A percentile compares a stretch with the other conserved stretches of the same genome.
Conservation (phyloP, 2,888 invertebrate genomes). For the Agrilus mali region DNA sequence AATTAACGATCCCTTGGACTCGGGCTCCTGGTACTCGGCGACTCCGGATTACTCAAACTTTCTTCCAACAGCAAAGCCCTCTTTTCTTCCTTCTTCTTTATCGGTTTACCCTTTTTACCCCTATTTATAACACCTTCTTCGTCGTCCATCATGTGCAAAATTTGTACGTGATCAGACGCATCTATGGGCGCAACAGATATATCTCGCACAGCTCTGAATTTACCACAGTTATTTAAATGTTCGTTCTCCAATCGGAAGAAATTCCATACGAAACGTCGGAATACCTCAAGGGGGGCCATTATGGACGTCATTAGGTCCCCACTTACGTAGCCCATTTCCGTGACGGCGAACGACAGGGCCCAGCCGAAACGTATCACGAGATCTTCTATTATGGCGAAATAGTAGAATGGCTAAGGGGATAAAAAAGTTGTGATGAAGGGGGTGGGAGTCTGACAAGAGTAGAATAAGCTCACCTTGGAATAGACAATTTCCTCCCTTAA, state of each 20-base stretch:
- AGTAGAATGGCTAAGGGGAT: slow-evolving; percentile 55
- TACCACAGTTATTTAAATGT: slow-evolving; percentile 81
- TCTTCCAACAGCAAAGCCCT: slow-evolving; percentile 33
- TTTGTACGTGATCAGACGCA: slow-evolving; percentile 58
- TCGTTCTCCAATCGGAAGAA: slow-evolving; percentile 83
- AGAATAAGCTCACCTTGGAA: slow-evolving; percentile 45
- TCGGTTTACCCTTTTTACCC: slow-evolving; percentile 23
- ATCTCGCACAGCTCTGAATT: slow-evolving; percentile 77
- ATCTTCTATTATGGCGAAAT: slow-evolving; percentile 73
- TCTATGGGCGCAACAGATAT: slow-evolving; percentile 69
- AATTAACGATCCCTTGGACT: too few relatives aligned
- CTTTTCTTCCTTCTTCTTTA: slow-evolving; percentile 34
- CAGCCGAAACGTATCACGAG: slow-evolving; percentile 66
- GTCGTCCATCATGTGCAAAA: slow-evolving; percentile 65
- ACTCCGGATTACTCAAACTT: slow-evolving; percentile 24
- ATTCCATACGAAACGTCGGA: slow-evolving; percentile 70
- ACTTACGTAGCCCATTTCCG: slow-evolving; percentile 49
- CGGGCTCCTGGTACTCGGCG: slow-evolving; percentile 13
- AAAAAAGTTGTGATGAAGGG: slow-evolving; percentile 2
- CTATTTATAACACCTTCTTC: slow-evolving; percentile 52
- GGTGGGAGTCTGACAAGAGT: too few relatives aligned
- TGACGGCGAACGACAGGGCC: slow-evolving; percentile 59
- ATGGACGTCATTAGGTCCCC: slow-evolving; percentile 54
- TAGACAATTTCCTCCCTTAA: slow-evolving; percentile 71
- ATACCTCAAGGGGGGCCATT: slow-evolving; percentile 54